Base-by-base conservation (phyloP, 1,140 invertebrate species). In the Oncopodura yosiiana region DNA sequence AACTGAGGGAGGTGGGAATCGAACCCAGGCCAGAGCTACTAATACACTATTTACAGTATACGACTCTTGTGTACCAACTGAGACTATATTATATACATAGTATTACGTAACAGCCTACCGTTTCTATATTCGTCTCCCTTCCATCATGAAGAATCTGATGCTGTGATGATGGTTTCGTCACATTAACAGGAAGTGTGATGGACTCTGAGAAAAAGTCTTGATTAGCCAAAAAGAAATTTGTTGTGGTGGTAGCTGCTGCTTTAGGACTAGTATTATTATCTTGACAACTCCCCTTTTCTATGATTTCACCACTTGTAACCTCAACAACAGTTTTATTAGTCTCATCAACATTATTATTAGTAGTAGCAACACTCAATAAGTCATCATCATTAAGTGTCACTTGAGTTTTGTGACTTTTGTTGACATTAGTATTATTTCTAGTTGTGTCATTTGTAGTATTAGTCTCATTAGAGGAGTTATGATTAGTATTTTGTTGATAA, bases 181-280 rank as follows among this genome's bases (percentile, higher is more conserved):
- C 27, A 46, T 16, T 46, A 30, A 46, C 44, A 46, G 44, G 44
- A 46, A 46, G 34, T 21, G 27, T 30, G 12, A 32, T 46, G 2
- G 27, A 24, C 44, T 46, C 44, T 32, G n/a, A 21, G 18, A 49
- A 39, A 23, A 49, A 49, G 24, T 39, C 37, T 38, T 49, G 29
- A 49, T 49, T 49, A 34, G 32, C 36, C 16, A 34, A 34, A 14
- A 49, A 39, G 36, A 49, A 49, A 34, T 30, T 49, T 24, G 48
- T 38, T 16, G 37, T 34, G 24, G 37, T 34, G 48, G 36, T 34
- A n/a, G n/a, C 48, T 49, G 34, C 21, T 37, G 48, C 37, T 24
- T 37, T 30, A 32, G 29, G 23, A 39, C 48, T 18, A 32, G 27
- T 29, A 27, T 32, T 49, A 27, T 39, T 49, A 27, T 49, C 48